Evolutionary conservation across 2,888 invertebrate genomes (phyloP).

Genomic region (Pimpla rufipes): DNA sequence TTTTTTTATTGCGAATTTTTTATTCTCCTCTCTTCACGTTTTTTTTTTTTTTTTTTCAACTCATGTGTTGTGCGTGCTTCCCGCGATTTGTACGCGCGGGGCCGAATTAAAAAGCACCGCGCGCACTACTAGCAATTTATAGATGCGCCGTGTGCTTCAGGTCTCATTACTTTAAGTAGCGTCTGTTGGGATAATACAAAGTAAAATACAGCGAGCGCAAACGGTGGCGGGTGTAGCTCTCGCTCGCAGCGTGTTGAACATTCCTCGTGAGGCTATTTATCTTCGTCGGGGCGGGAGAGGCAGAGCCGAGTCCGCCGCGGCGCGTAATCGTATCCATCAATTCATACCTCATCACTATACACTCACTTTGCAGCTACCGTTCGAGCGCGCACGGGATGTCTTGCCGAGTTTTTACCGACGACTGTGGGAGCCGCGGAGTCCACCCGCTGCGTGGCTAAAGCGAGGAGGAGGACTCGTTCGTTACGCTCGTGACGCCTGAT

Average conservation of each 20-base stretch:
- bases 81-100: neutral
- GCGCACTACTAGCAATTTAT: neutral
- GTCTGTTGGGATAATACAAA: neutral
- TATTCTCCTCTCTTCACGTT: neutral
- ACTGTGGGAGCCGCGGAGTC: neutral
- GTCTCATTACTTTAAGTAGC: conserved; percentile 16
- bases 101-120: neutral
- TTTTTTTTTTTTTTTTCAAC: neutral
- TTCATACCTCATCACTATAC: conserved; percentile 34
- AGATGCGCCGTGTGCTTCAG: neutral
- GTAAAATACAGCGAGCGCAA: too few species aligned
- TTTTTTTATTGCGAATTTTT: neutral
- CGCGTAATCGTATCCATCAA: conserved; percentile 14
- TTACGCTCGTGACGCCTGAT: conserved; percentile 11
- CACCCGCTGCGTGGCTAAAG: neutral
- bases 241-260: neutral
- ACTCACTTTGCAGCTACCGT: conserved; percentile 21
- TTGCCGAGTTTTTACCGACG: conserved; percentile 14
- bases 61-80: neutral
- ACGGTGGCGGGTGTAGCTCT: neutral
- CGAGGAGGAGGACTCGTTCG: neutral
- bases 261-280: conserved; percentile 37
- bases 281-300: conserved; percentile 49
- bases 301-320: conserved; percentile 10
- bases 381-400: conserved; percentile 1